phyloP scores from a whole-genome alignment of 2,888 invertebrate species.

The Orthonychiurus folsomi region DNA sequence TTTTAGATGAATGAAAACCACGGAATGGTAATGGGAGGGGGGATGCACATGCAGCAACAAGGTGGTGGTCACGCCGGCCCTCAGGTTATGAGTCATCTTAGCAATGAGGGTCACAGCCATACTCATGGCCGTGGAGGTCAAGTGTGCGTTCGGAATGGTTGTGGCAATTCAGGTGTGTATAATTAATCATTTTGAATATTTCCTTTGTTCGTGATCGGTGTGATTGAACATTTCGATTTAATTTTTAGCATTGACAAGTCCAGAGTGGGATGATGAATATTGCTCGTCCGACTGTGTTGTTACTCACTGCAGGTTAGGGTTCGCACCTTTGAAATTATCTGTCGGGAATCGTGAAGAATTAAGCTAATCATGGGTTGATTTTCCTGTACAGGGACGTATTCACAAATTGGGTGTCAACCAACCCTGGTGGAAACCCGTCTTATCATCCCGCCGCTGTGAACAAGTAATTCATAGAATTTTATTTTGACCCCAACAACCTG shows the following conservation, averaged over 20 bases:
- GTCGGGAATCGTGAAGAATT: no score
- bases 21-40: slow-evolving; percentile 27
- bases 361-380: no score
- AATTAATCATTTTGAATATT: no score
- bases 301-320: slow-evolving; percentile 47
- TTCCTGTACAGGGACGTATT: slow-evolving; percentile 81
- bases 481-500: no score
- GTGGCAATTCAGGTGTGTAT: slow-evolving; percentile 47
- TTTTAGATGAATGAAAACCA: slow-evolving; percentile 33
- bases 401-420: slow-evolving; percentile 78
- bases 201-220: no score
- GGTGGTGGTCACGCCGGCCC: slow-evolving; percentile 33
- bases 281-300: slow-evolving; percentile 50
- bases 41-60: slow-evolving; percentile 31
- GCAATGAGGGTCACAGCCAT: slow-evolving; percentile 28
- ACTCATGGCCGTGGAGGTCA: slow-evolving; percentile 17
- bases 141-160: slow-evolving; percentile 43
- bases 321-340: no score
- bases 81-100: slow-evolving; percentile 35
- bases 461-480: slow-evolving; percentile 6
- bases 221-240: no score
- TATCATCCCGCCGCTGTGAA: slow-evolving; percentile 72
- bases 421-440: slow-evolving; percentile 58
- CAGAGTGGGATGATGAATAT: slow-evolving; percentile 49
- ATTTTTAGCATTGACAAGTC: slow-evolving; percentile 46